phyloP scores from a whole-genome alignment of 2,888 invertebrate species.

The Lasioglossum morio region DNA sequence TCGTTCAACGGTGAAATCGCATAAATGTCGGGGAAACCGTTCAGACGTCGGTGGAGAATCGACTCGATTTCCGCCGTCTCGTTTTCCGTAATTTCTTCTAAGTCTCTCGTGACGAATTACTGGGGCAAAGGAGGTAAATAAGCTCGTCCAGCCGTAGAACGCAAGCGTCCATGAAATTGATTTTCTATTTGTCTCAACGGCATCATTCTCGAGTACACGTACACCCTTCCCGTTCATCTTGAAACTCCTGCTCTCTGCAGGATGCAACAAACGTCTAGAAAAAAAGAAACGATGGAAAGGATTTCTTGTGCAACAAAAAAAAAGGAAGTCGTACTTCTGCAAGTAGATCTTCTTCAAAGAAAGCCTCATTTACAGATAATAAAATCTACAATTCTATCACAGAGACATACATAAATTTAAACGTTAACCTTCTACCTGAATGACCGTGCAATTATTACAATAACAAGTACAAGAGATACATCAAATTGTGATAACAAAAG shows the following conservation, averaged over 20 bases:
- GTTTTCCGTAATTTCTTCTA: conserved; percentile 49
- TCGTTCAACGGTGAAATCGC: conserved; percentile 25
- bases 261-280: not conserved
- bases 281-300: not conserved
- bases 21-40: conserved; percentile 36
- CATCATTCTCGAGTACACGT: conserved; percentile 17
- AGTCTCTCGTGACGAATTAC: conserved; percentile 38
- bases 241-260: not conserved
- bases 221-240: not conserved
- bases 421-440: no score
- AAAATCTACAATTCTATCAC: not conserved
- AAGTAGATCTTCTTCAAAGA: not conserved
- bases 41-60: conserved; percentile 51
- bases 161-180: conserved; percentile 64
- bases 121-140: conserved; percentile 57
- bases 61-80: conserved; percentile 55
- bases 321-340: not conserved
- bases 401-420: not conserved
- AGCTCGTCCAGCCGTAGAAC: conserved; percentile 50
- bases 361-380: not conserved
- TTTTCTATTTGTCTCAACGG: conserved; percentile 67
- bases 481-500: no score
- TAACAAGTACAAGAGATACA: no score
- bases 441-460: not conserved
- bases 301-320: not conserved